Conservation (phyloP, 2,113 vertebrate genomes). For the Dromas ardeola region DNA sequence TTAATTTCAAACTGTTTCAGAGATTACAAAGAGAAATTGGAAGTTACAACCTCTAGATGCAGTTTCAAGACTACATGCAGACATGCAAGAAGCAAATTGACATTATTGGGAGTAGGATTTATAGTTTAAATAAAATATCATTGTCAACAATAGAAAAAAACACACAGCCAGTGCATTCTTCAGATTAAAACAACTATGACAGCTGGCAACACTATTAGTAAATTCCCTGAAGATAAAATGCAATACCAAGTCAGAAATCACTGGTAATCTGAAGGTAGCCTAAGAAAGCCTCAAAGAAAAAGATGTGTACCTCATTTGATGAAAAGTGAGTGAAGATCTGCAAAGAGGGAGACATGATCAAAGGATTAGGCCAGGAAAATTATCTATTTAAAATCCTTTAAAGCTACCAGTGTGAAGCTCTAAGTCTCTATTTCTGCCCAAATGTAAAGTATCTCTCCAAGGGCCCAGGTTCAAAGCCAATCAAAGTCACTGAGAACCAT, state of each 20-base stretch:
- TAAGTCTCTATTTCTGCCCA: not conserved
- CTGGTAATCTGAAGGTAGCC: not conserved
- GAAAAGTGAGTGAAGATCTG: slow-evolving; percentile 4
- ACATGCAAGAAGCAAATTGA: not conserved
- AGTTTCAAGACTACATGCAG: not conserved
- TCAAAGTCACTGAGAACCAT: not conserved
- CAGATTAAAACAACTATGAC: not conserved
- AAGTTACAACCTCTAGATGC: not conserved
- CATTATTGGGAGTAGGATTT: not conserved
- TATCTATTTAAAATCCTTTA: slow-evolving; percentile 25
- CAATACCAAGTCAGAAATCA: not conserved
- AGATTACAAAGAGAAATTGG: not conserved
- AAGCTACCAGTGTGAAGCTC: not conserved
- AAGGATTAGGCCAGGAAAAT: not conserved
- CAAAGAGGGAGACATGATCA: slow-evolving; percentile 4
- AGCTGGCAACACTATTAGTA: not conserved
- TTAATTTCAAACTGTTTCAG: not conserved
- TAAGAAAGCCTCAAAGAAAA: not conserved
- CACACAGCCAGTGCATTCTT: not conserved
- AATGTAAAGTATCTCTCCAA: not conserved
- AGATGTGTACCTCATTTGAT: not conserved
- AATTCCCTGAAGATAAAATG: not conserved
- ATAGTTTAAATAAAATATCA: not conserved
- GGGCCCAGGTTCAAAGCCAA: not conserved
- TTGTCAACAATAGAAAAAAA: not conserved